Base-by-base conservation (phyloP, 2,113 vertebrate species). In the Haemorhous mexicanus region DNA sequence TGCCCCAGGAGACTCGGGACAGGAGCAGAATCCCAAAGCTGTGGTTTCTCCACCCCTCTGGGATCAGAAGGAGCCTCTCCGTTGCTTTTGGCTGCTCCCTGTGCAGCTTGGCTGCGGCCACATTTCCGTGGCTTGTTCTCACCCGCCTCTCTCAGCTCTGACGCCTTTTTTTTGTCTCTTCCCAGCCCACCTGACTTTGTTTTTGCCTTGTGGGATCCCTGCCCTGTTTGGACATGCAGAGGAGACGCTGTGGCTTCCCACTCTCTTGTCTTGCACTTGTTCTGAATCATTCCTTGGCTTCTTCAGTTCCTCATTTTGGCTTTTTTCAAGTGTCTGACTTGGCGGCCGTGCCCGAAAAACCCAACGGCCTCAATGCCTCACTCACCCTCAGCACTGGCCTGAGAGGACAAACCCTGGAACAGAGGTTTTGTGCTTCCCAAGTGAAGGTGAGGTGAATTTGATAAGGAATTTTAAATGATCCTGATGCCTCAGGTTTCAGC, bases 121-220 rank as follows among this genome's bases (percentile, higher is more conserved):
- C 84, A 0, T 91, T 87, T 93, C 93, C 14, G n/a, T 89, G 96
- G 89, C 69, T 95, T 89, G 61, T 95, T 96, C 95, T 95, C 91
- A 84, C 89, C 87, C 39, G 6, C 63, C 59, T 77, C 33, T 7
- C 56, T 70, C 55, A 6, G 58, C 15, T 64, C 93, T 32, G 75
- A 61, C 75, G 52, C 62, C 43, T 76, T 37, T 64, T 63, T 35
- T 50, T 41, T 14, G 13, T 55, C 35, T 91, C 52, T 80, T 66
- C 53, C 84, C 91, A 22, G 39, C 73, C 93, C 89, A 96, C 93
- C 91, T 89, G 77, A 84, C 47, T 67, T 43, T 84, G 64, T 46
- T 96, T 93, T 61, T 23, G 84, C 58, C 84, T 47, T n/a, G 74
- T 87, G 93, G 90, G 78, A 67, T 87, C 63, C 68, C 61, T 67